Percentiles rank a stretch among this genome's conserved stretches.
Conservation (phyloP, 92 coral and sea anemone genomes). For the Phenganax marumi region DNA sequence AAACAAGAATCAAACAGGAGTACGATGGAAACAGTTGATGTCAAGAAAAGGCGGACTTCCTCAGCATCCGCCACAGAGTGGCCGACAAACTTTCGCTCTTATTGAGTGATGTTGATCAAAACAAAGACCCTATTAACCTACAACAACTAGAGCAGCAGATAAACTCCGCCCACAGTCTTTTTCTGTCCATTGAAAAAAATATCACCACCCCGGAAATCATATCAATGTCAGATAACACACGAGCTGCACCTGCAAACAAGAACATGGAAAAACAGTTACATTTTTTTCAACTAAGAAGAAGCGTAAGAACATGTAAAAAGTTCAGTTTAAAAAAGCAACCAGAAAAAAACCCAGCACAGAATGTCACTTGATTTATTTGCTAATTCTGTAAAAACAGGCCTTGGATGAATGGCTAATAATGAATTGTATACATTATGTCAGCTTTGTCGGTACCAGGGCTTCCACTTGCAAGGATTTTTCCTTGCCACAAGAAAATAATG, state of each 20-base stretch:
- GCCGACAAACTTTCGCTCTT: conserved; percentile 6
- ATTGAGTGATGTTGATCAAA: too few relatives aligned
- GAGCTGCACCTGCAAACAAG: conserved; percentile 48
- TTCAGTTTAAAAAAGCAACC: conserved; percentile 53
- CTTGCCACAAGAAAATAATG: too few relatives aligned
- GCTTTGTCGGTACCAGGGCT: too few relatives aligned
- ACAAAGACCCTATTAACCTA: too few relatives aligned
- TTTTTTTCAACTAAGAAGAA: conserved; percentile 56
- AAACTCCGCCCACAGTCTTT: too few relatives aligned
- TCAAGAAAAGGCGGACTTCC: conserved; percentile 19
- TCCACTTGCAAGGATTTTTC: too few relatives aligned
- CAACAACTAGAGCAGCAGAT: neutral
- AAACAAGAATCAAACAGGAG: neutral
- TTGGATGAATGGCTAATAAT: too few relatives aligned
- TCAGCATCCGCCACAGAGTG: conserved; percentile 6
- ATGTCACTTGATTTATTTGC: too few relatives aligned
- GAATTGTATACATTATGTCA: too few relatives aligned
- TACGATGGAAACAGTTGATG: neutral
- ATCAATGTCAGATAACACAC: conserved; percentile 6
- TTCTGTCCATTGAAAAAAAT: conserved; percentile 35
- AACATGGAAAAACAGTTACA: conserved; percentile 51
- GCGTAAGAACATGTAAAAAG: conserved; percentile 46
- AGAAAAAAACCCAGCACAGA: conserved; percentile 29
- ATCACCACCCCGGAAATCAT: conserved; percentile 18
- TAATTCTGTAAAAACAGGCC: too few relatives aligned